phyloP scores from a whole-genome alignment of 1,140 invertebrate species.

The Caenorhabditis latens region DNA sequence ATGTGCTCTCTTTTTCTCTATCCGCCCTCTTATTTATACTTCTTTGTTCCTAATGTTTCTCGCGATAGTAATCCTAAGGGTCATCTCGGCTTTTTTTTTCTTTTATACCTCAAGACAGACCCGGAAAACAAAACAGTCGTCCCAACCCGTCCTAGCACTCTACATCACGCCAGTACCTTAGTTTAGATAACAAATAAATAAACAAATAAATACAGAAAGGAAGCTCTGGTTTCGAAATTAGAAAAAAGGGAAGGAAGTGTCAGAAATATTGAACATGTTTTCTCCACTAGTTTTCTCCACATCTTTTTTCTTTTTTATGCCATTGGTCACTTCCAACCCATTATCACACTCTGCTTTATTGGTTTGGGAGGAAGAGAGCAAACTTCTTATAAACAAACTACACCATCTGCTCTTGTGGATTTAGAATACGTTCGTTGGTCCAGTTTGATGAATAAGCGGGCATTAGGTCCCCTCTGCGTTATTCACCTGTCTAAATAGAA shows the following conservation, averaged over 20 bases:
- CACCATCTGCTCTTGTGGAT: neutral
- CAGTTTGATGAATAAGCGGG: too few relatives aligned
- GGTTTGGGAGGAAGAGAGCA: neutral
- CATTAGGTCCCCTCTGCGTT: neutral
- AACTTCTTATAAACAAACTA: constrained; percentile 30
- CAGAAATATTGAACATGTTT: neutral
- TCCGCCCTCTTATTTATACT: constrained; percentile 7
- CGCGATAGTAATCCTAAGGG: neutral
- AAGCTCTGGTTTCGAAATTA: constrained; percentile 25
- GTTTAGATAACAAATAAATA: constrained; percentile 19
- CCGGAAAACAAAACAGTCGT: constrained; percentile 12
- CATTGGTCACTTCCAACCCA: neutral
- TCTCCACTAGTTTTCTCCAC: neutral
- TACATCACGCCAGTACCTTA: neutral
- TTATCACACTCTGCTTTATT: neutral
- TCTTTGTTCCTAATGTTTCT: neutral
- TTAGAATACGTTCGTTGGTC: neutral
- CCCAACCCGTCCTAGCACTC: neutral
- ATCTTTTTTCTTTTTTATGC: neutral
- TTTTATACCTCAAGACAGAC: neutral
- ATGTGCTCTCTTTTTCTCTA: neutral
- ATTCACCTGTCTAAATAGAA: neutral
- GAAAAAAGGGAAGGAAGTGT: neutral
- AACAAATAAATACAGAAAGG: neutral
- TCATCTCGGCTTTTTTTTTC: neutral